phyloP scores from a whole-genome alignment of 2,113 vertebrate genomes.

The Pandion haliaetus region DNA sequence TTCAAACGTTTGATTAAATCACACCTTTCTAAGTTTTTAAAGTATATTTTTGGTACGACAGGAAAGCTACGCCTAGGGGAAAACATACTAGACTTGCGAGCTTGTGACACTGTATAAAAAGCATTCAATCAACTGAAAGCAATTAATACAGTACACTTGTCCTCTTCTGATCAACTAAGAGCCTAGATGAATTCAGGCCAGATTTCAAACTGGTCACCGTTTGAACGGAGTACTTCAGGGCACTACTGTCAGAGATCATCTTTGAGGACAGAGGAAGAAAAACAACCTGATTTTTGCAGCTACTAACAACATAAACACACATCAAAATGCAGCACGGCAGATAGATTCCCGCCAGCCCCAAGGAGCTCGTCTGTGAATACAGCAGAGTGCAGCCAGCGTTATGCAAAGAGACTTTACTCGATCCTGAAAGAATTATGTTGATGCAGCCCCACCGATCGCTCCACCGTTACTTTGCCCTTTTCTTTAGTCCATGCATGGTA shows the following conservation, averaged over 20 bases:
- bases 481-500: rapidly evolving
- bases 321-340: background rate
- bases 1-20: background rate
- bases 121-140: background rate
- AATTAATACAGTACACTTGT: background rate
- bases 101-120: background rate
- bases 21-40: background rate
- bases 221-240: background rate
- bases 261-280: background rate
- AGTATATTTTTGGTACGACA: background rate
- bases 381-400: background rate
- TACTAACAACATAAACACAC: background rate
- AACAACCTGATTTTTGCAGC: background rate
- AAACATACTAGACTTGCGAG: rapidly evolving
- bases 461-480: background rate
- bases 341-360: background rate
- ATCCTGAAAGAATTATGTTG: background rate
- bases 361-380: background rate
- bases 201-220: background rate
- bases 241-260: background rate
- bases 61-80: background rate
- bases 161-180: background rate
- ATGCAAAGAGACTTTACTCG: background rate
- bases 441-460: background rate
- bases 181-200: background rate